A percentile compares a stretch with the other conserved stretches of the same genome.
Evolutionary conservation across 2,113 vertebrate species (phyloP).

Genomic region (Pycnonotus jocosus): DNA sequence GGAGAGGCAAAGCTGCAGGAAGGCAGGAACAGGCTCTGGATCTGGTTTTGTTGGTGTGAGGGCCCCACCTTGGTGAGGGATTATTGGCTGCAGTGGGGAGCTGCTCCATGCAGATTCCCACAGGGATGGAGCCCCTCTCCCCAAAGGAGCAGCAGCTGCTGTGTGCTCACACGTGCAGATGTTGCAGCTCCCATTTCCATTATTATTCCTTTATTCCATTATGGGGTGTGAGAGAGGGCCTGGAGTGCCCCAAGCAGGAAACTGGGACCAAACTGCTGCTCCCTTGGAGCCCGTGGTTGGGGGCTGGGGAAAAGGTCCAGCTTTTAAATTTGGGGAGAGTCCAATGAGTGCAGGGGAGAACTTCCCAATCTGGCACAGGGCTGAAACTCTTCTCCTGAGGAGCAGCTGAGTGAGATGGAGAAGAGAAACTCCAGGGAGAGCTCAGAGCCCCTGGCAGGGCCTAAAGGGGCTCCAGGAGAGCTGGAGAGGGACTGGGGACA

Average conservation of each 20-base stretch:
- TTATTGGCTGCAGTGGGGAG: neutral
- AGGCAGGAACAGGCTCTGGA: neutral
- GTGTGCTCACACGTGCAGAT: fast-evolving
- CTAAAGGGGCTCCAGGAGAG: neutral
- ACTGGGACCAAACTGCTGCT: too few relatives aligned
- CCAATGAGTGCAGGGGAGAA: neutral
- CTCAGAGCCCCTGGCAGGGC: neutral
- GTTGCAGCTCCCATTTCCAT: neutral
- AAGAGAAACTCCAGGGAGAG: neutral
- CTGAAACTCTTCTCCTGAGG: neutral
- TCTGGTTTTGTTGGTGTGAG: neutral
- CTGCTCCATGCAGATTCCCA: neutral
- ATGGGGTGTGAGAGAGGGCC: fast-evolving
- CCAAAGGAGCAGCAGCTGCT: neutral
- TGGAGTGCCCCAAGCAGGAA: neutral
- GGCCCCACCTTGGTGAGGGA: neutral
- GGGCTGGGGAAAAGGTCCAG: neutral
- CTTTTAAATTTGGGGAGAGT: neutral
- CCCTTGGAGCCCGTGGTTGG: neutral
- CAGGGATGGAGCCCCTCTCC: neutral
- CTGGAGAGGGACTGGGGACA: neutral
- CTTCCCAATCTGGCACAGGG: too few relatives aligned
- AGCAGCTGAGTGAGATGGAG: neutral
- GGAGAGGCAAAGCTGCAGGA: neutral
- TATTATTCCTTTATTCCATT: neutral